These are phyloP conservation scores for Megalurothrips usitatus DNA, from an alignment of 2,888 invertebrate species.

Conservation along the genomic window DNA sequence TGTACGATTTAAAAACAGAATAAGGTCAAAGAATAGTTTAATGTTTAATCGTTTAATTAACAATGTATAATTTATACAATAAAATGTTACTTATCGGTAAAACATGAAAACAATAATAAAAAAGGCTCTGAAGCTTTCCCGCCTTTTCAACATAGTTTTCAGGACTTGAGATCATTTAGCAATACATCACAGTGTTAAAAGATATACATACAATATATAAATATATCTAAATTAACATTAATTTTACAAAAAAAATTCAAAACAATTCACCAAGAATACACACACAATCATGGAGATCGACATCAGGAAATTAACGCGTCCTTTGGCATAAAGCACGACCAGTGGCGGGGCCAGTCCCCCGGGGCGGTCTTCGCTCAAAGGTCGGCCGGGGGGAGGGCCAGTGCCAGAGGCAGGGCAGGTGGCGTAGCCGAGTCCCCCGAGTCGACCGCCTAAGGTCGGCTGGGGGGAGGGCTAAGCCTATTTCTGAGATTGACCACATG, in stretches of 20 bases:
- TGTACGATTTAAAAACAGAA: too few relatives aligned
- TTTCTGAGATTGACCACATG: not conserved
- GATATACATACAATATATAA: not conserved
- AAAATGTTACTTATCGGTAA: not conserved
- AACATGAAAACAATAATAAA: not conserved
- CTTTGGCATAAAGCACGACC: conserved; percentile 5
- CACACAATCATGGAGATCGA: not conserved
- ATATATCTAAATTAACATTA: not conserved
- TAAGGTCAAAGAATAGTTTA: too few relatives aligned
- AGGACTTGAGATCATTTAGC: not conserved
- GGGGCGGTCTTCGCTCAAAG: not conserved
- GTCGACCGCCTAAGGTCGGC: not conserved
- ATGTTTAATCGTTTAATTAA: not conserved
- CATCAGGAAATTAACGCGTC: not conserved
- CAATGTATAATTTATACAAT: conserved; percentile 16
- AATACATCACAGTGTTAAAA: conserved; percentile 18
- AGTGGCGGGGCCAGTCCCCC: not conserved
- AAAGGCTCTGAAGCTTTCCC: not conserved
- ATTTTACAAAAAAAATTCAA: not conserved
- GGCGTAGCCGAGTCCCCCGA: conserved; percentile 6
- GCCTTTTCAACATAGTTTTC: not conserved
- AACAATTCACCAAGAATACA: conserved; percentile 5
- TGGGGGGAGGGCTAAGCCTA: not conserved
- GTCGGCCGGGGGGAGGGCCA: not conserved
- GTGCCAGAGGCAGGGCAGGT: not conserved